phyloP scores from a whole-genome alignment of 2,797 vertebrate genomes.

The Gambelia wislizenii region DNA sequence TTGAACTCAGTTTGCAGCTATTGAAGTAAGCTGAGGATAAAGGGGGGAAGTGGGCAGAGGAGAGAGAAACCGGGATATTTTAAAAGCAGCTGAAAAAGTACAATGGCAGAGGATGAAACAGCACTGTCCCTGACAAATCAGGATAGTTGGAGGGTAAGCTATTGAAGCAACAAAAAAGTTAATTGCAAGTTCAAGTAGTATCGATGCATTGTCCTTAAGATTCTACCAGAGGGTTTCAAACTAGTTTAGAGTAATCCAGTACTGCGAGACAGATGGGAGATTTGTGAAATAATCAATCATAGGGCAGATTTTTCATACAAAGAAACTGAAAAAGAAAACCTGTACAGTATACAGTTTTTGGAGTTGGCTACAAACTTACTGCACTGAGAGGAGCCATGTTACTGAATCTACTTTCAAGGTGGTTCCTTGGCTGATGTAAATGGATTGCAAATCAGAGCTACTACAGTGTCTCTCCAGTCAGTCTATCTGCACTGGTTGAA shows the following conservation, averaged over 20 bases:
- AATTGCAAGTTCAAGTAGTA: background rate
- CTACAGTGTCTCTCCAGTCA: background rate
- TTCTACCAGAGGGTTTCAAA: background rate
- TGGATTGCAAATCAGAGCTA: background rate
- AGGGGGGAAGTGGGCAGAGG: too few species aligned
- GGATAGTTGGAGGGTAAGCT: background rate
- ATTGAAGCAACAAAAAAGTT: constrained; percentile 16
- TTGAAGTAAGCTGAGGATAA: too few species aligned
- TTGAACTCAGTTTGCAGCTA: too few species aligned
- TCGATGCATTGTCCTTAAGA: constrained; percentile 15
- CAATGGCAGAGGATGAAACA: too few species aligned
- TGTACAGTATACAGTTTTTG: background rate
- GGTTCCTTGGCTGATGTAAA: background rate
- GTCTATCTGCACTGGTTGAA: background rate
- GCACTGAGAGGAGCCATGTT: background rate
- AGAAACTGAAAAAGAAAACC: background rate
- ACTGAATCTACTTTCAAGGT: background rate
- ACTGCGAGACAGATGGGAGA: background rate
- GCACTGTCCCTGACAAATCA: too few species aligned
- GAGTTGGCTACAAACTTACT: background rate
- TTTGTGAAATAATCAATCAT: background rate
- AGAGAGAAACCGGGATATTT: too few species aligned
- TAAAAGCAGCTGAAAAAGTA: too few species aligned
- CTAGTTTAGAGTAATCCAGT: background rate
- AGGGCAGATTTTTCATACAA: background rate